phyloP scores from a whole-genome alignment of 2,888 invertebrate genomes.

The Macropis europaea region DNA sequence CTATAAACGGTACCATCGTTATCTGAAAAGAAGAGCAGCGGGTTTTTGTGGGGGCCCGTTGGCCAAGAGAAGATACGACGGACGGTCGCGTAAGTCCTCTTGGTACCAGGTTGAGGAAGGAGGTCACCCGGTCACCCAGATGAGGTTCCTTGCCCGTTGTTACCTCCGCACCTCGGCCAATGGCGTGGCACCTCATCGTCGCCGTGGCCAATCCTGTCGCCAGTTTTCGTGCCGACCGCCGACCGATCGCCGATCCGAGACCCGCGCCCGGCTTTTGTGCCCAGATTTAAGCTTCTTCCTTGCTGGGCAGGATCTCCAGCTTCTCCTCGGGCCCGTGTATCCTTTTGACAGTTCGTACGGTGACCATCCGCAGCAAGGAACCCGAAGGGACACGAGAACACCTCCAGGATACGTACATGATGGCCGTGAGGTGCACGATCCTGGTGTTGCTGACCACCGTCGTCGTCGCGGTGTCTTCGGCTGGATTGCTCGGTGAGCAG shows the following conservation, averaged over 20 bases:
- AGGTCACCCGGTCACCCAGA: slow-evolving; percentile 79
- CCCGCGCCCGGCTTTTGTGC: slow-evolving; percentile 69
- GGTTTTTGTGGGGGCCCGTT: slow-evolving; percentile 28
- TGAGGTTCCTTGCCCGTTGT: slow-evolving; percentile 76
- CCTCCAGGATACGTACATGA: slow-evolving; percentile 42
- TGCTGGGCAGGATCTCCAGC: slow-evolving; percentile 73
- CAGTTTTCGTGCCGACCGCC: slow-evolving; percentile 65
- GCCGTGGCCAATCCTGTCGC: slow-evolving; percentile 70
- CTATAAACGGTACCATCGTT: slow-evolving; percentile 15
- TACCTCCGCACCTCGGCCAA: slow-evolving; percentile 58
- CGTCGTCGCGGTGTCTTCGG: slow-evolving; percentile 70
- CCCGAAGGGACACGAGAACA: no score
- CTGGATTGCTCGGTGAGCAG: slow-evolving; percentile 77
- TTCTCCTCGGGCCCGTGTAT: slow-evolving; percentile 38
- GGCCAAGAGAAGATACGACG: slow-evolving; percentile 37
- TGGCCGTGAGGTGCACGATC: slow-evolving; percentile 66
- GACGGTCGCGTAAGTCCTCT: slow-evolving; percentile 53
- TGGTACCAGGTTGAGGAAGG: slow-evolving; percentile 70
- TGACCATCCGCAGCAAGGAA: no score
- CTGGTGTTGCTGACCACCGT: slow-evolving; percentile 66
- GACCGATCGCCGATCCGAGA: slow-evolving; percentile 61
- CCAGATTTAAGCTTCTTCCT: slow-evolving; percentile 77
- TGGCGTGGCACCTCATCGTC: slow-evolving; percentile 60
- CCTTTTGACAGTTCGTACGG: slow-evolving; percentile 46
- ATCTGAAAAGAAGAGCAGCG: slow-evolving; percentile 32